Evolutionary conservation across 2,888 invertebrate genomes (phyloP).

Genomic region (Ichneumoninae sp.): DNA sequence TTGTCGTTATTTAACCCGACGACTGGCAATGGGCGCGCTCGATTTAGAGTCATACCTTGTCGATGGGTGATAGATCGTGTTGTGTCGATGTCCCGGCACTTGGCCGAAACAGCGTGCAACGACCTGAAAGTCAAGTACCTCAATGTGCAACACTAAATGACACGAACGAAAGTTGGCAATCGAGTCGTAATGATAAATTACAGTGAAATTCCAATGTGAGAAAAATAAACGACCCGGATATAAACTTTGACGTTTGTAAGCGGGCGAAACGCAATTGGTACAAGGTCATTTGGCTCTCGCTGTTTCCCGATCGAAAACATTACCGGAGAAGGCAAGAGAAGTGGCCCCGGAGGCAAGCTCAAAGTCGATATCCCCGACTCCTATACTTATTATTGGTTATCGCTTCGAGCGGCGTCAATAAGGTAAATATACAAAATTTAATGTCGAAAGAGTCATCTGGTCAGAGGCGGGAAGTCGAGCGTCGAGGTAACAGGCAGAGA

Average conservation of each 20-base stretch:
- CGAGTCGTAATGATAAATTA: not conserved
- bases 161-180: not conserved
- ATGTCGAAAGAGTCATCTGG: not conserved
- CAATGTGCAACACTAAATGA: not conserved
- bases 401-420: not conserved
- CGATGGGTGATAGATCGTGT: constrained; percentile 26
- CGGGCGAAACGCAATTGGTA: not conserved
- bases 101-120: constrained; percentile 14
- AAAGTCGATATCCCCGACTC: not conserved
- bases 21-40: constrained; percentile 6
- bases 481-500: not conserved
- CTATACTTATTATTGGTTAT: not conserved
- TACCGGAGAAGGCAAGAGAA: not conserved
- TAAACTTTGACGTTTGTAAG: not conserved
- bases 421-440: not conserved
- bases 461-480: not conserved
- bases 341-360: not conserved
- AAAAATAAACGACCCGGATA: not conserved
- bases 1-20: not conserved
- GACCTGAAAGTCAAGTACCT: not conserved
- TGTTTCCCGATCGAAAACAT: not conserved
- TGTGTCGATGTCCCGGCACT: not conserved
- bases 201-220: not conserved
- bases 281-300: constrained; percentile 1
- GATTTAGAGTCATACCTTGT: constrained; percentile 26